phyloP scores from a whole-genome alignment of 2,888 invertebrate species.

The Drosophila yooni region DNA sequence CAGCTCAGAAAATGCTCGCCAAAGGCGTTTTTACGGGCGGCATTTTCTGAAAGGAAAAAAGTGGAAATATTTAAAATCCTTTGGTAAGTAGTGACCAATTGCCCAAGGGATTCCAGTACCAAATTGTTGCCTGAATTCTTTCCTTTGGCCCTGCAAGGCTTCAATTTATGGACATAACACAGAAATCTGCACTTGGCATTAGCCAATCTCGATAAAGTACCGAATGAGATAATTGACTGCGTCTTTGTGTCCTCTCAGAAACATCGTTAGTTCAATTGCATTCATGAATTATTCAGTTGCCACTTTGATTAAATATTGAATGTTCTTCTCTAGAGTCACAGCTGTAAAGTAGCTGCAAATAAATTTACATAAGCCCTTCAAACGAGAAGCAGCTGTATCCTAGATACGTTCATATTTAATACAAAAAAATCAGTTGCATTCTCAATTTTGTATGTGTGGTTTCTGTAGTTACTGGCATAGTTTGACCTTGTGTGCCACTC shows the following conservation, averaged over 20 bases:
- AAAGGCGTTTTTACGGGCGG: constrained; percentile 19
- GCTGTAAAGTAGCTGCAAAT: constrained; percentile 17
- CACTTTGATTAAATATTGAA: constrained; percentile 2
- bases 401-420: background rate
- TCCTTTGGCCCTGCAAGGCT: background rate
- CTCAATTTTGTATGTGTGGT: background rate
- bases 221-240: constrained; percentile 29
- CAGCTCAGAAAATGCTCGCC: constrained; percentile 47
- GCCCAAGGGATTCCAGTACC: constrained; percentile 18
- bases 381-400: constrained; percentile 17
- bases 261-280: background rate
- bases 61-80: constrained; percentile 34
- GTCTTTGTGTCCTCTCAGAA: constrained; percentile 7
- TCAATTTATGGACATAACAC: background rate
- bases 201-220: background rate
- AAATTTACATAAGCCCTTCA: constrained; percentile 13
- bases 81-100: constrained; percentile 33
- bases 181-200: background rate
- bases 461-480: background rate
- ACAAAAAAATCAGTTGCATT: background rate
- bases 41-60: constrained; percentile 29
- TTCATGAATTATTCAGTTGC: constrained; percentile 32
- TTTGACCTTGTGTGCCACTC: background rate
- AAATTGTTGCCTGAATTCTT: constrained; percentile 32
- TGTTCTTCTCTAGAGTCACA: background rate